Base-by-base conservation (phyloP, 2,797 vertebrate genomes). In the Triplophysa bombifrons region DNA sequence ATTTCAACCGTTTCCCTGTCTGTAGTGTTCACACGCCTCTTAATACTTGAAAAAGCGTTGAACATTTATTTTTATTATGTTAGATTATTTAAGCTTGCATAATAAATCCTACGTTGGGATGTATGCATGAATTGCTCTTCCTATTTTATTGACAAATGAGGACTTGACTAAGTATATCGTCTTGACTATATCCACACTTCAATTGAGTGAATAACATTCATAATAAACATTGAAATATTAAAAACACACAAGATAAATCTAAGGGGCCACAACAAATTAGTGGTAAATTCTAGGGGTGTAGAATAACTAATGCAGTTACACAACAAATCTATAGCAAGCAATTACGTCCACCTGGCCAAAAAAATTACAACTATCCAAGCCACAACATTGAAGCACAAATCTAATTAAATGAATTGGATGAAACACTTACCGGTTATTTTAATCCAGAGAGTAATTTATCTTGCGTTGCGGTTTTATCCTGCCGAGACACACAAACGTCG, bases 1-100 rank as follows among this genome's bases (percentile, higher is more conserved):
- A 46, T 58, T 73, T 53, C 78, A 73, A 60, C 78, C 1, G 70
- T 53, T 72, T 65, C 60, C 11, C 53, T 78, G 50, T 64, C 20
- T 27, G n/a, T n/a, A 10, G 46, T 2, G 16, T 53, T 78, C 66
- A 53, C 58, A 71, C 27, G 6, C 17, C 46, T 68, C 41, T 51
- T 19, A 48, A 41, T 50, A 46, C 25, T 20, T 67, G n/a, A 68
- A 11, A 11, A 13, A n/a, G 5, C 4, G 4, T 74, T 51, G 11
- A 34, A 65, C 14, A 14, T 27, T 2, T 27, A 1, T 27, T 27
- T 27, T 27, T 27, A 2, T 27, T 30, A 30, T 30, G 56, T 58
- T 25, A 22, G 9, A 25, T 25, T 1, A 22, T 12, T 22, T 22
- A 1, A 22, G 22, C 3, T 60, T 60, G 12, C 25, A 60, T 3